These are phyloP conservation scores for Folsomia candida DNA, from an alignment of 2,888 invertebrate genomes.

Conservation along the genomic window DNA sequence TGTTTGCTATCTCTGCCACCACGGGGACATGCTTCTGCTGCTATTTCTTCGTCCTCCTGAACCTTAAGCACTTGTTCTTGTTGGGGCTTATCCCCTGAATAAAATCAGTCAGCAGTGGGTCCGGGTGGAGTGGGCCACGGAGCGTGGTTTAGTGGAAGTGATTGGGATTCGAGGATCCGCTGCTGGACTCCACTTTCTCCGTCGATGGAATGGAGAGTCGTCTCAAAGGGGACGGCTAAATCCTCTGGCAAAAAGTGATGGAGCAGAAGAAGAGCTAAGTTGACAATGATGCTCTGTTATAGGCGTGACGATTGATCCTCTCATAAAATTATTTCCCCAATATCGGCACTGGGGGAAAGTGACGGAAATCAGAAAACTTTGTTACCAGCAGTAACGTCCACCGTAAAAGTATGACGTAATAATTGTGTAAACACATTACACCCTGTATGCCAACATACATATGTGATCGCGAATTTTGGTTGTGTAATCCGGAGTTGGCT, in stretches of 20 bases:
- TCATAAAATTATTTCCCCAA: conserved; percentile 35
- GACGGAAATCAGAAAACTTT: no score
- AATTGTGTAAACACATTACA: no score
- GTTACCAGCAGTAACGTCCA: no score
- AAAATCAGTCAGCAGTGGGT: not conserved
- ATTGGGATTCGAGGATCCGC: not conserved
- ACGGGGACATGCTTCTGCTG: not conserved
- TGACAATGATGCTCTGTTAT: conserved; percentile 5
- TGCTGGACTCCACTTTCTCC: not conserved
- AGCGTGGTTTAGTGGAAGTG: not conserved
- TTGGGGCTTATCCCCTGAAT: not conserved
- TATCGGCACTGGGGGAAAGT: conserved; percentile 3
- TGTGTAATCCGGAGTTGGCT: no score
- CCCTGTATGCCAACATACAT: no score
- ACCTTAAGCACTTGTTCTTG: not conserved
- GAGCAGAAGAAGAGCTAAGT: not conserved
- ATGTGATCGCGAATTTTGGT: no score
- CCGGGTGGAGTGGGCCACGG: not conserved
- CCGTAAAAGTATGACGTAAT: no score
- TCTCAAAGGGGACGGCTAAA: no score
- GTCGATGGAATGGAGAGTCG: no score
- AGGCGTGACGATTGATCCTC: conserved; percentile 32
- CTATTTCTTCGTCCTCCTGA: not conserved
- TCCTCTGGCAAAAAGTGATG: not conserved
- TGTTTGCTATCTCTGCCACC: not conserved